phyloP scores from a whole-genome alignment of 1,140 invertebrate species.

The Brachionus koreanus region DNA sequence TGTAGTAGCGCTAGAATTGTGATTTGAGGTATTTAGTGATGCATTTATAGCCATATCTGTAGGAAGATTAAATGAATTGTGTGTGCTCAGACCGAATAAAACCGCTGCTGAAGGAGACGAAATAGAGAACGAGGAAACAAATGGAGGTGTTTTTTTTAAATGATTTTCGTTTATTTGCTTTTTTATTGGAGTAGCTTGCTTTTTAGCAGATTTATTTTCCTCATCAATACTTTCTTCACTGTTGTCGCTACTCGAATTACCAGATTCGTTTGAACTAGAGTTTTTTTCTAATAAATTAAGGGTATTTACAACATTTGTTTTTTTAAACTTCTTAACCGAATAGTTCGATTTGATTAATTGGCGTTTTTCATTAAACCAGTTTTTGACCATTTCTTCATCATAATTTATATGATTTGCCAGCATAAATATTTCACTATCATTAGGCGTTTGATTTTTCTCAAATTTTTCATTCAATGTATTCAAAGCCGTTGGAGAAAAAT shows the following conservation, averaged over 20 bases:
- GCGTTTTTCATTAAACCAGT: conserved; percentile 22
- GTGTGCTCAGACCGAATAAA: conserved; percentile 5
- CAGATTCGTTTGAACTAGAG: background rate
- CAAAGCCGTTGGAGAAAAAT: conserved; percentile 9
- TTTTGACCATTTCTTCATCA: background rate
- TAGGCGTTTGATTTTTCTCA: background rate
- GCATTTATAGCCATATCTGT: background rate
- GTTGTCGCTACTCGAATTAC: background rate
- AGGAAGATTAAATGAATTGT: background rate
- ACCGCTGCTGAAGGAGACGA: conserved; percentile 19
- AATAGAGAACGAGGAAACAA: background rate
- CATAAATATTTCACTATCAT: background rate
- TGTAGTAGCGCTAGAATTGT: background rate
- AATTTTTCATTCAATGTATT: conserved; percentile 2
- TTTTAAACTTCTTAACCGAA: conserved; percentile 5
- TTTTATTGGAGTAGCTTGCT: background rate
- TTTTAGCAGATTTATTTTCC: background rate
- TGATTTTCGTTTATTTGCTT: background rate
- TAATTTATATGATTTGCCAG: conserved; percentile 26
- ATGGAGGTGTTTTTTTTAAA: background rate
- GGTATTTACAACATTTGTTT: conserved; percentile 7
- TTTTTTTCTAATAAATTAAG: background rate
- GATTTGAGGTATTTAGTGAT: background rate
- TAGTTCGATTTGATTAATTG: background rate
- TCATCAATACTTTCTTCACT: background rate